These are phyloP conservation scores for Cebuella pygmaea DNA, from an alignment of 2,797 vertebrate species.

Conservation along the genomic window DNA sequence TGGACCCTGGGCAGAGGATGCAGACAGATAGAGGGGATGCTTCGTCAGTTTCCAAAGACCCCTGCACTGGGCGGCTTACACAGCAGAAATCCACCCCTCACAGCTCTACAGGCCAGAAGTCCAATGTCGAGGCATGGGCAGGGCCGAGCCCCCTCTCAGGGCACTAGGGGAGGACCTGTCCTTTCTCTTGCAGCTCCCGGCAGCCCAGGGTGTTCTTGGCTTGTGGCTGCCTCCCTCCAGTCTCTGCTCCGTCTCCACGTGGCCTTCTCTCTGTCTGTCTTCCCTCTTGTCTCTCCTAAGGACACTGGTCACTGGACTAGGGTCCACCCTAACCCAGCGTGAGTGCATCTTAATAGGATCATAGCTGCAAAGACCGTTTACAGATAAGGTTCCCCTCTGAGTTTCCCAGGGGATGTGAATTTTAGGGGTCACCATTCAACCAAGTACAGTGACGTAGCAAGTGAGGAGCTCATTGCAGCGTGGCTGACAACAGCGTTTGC, in stretches of 20 bases:
- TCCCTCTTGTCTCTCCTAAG: neutral
- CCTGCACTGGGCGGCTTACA: fast-evolving
- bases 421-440: neutral
- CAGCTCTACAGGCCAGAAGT: neutral
- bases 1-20: fast-evolving
- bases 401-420: neutral
- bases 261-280: neutral
- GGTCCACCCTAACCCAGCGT: neutral
- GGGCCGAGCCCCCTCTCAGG: fast-evolving
- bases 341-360: neutral
- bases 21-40: fast-evolving
- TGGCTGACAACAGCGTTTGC: fast-evolving
- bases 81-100: fast-evolving
- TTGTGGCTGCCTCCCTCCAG: fast-evolving
- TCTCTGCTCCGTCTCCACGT: neutral
- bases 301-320: neutral
- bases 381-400: neutral
- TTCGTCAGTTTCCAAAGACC: fast-evolving
- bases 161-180: neutral
- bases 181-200: neutral
- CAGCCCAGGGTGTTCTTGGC: fast-evolving
- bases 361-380: neutral
- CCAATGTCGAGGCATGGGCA: fast-evolving
- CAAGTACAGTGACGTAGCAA: neutral
- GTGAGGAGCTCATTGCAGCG: neutral